These are phyloP conservation scores for Parochlus steinenii DNA, from an alignment of 2,888 invertebrate species.

Conservation along the genomic window DNA sequence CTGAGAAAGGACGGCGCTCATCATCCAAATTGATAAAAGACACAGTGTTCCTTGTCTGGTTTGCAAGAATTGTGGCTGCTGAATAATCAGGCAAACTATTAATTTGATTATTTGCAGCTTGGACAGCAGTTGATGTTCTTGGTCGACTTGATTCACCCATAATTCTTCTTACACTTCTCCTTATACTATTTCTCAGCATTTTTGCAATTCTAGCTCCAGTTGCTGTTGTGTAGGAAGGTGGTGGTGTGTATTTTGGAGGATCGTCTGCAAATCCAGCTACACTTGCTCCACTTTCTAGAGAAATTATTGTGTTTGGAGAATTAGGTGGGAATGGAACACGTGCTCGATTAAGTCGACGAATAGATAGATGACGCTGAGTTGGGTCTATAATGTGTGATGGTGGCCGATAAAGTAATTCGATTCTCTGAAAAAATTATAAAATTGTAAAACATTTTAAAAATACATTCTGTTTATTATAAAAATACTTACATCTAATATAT, in stretches of 20 bases:
- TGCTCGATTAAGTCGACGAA: conserved; percentile 3
- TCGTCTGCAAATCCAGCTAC: conserved; percentile 33
- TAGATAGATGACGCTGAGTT: conserved; percentile 8
- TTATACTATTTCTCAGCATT: conserved; percentile 54
- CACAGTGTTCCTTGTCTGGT: too few species aligned
- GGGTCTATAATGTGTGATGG: conserved; percentile 34
- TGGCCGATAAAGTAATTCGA: conserved; percentile 70
- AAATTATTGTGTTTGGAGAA: background rate
- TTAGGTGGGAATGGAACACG: conserved; percentile 16
- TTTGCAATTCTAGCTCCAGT: conserved; percentile 71
- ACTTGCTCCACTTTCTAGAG: background rate
- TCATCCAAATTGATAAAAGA: too few species aligned
- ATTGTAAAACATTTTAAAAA: background rate
- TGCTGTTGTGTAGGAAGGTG: conserved; percentile 82
- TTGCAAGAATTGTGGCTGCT: too few species aligned
- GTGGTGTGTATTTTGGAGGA: conserved; percentile 86
- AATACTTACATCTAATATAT: conserved; percentile 64
- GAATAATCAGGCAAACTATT: too few species aligned
- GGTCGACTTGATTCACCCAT: background rate
- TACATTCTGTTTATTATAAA: background rate
- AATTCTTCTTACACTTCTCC: conserved; percentile 55
- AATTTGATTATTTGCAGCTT: too few species aligned
- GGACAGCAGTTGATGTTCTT: background rate
- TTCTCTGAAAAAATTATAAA: conserved; percentile 40
- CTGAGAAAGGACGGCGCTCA: too few species aligned